Evolutionary conservation across 2,888 invertebrate genomes (phyloP).

Genomic region (Drosophila affinis): DNA sequence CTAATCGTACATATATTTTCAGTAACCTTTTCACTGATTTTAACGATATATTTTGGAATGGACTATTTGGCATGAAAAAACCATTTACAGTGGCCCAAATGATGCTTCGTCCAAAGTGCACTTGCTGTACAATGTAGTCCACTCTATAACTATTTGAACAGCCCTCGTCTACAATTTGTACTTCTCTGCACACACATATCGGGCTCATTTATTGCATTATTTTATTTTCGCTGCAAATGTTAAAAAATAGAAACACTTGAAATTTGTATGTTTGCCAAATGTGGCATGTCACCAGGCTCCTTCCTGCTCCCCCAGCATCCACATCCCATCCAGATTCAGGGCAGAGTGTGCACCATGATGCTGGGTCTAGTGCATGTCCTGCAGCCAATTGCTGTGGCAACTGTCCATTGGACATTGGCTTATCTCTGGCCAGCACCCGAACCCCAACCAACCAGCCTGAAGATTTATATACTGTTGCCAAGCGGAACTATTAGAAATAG

Average conservation of each 20-base stretch:
- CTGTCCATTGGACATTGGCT: conserved; percentile 47
- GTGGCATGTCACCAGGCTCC: conserved; percentile 30
- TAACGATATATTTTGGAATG: background rate
- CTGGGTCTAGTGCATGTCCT: conserved; percentile 16
- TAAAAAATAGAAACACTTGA: conserved; percentile 66
- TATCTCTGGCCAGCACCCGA: conserved; percentile 52
- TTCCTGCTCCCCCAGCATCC: background rate
- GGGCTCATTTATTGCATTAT: conserved; percentile 30
- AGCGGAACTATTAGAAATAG: conserved; percentile 46
- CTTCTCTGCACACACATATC: too few relatives aligned
- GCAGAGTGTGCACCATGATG: conserved; percentile 11
- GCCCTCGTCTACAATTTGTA: conserved; percentile 5
- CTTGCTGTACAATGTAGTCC: background rate
- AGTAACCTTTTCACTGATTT: too few relatives aligned
- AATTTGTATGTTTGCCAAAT: conserved; percentile 60
- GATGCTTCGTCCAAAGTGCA: conserved; percentile 33
- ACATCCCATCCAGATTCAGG: conserved; percentile 15
- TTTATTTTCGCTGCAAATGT: conserved; percentile 60
- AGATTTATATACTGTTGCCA: conserved; percentile 60
- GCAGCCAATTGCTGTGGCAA: conserved; percentile 54
- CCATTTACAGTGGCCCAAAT: conserved; percentile 24
- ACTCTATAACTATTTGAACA: too few relatives aligned
- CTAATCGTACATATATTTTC: too few relatives aligned
- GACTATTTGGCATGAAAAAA: background rate
- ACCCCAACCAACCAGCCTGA: conserved; percentile 40